phyloP scores from a whole-genome alignment of 2,113 vertebrate genomes.

The Toxostoma redivivum region DNA sequence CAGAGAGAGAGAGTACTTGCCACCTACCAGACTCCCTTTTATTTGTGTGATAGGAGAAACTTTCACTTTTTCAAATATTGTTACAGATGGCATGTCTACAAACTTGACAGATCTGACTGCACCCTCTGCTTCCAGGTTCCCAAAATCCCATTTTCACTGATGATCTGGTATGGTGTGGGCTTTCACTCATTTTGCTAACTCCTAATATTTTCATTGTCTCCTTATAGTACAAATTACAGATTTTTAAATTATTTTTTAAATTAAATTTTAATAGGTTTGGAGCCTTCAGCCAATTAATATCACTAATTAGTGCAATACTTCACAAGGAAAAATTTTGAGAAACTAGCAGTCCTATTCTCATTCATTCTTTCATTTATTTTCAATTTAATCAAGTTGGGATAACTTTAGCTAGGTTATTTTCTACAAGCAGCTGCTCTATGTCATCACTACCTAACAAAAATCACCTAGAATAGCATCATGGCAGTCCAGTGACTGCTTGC shows the following conservation, averaged over 20 bases:
- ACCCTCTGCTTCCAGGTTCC: not conserved
- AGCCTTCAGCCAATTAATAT: not conserved
- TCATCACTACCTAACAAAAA: constrained; percentile 52
- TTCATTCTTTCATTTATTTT: not conserved
- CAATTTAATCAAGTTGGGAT: not conserved
- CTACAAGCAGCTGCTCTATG: constrained; percentile 55
- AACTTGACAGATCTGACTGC: not conserved
- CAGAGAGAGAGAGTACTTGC: not conserved
- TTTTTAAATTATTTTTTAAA: not conserved
- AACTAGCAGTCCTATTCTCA: not conserved
- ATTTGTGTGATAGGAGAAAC: not conserved
- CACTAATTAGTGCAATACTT: not conserved
- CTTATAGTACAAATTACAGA: not conserved
- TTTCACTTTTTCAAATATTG: not conserved
- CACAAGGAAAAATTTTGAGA: not conserved
- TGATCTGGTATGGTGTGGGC: not conserved
- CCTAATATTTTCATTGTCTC: not conserved
- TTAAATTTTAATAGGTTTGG: not conserved
- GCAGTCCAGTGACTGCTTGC: not conserved
- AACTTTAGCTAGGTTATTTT: constrained; percentile 61
- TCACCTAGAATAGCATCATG: constrained; percentile 44
- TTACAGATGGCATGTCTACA: not conserved
- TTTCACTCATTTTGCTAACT: not conserved
- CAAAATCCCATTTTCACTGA: not conserved
- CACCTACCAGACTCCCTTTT: not conserved